A percentile compares a stretch with the other conserved stretches of the same genome.
Conservation (phyloP, 2,113 vertebrate species). For the Orcinus orca region DNA sequence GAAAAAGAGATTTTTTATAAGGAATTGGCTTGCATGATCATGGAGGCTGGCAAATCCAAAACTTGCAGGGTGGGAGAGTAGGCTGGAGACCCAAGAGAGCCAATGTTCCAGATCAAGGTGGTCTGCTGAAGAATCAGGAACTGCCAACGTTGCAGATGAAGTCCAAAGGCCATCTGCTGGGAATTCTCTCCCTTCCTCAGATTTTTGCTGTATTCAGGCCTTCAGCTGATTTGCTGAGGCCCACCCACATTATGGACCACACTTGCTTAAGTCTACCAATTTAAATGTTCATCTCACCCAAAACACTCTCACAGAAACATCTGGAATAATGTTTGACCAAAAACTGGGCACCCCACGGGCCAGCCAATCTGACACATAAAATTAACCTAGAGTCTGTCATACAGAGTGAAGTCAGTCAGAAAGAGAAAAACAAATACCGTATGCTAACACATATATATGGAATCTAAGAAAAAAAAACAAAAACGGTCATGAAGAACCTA, state of each 20-base stretch:
- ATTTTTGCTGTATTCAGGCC: background rate
- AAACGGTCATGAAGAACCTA: too few relatives aligned
- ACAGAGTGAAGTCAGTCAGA: too few relatives aligned
- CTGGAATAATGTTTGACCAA: background rate
- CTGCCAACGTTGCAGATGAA: background rate
- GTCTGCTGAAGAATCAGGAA: background rate
- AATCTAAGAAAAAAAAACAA: too few relatives aligned
- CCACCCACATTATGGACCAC: background rate
- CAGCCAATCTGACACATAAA: background rate
- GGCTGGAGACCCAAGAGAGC: background rate
- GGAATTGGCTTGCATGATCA: too few relatives aligned
- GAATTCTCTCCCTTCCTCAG: background rate
- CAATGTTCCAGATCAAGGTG: background rate
- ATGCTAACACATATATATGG: too few relatives aligned
- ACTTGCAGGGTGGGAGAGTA: background rate
- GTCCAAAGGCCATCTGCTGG: background rate
- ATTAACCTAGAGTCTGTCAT: too few relatives aligned
- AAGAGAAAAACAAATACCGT: too few relatives aligned
- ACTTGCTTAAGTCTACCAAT: background rate
- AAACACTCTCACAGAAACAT: background rate
- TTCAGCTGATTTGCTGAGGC: background rate
- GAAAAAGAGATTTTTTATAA: too few relatives aligned
- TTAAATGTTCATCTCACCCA: background rate
- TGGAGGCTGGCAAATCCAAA: background rate
- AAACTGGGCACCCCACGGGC: background rate